Percentiles rank a stretch among this genome's conserved stretches.
Conservation (phyloP, 2,888 invertebrate genomes). For the Mesochorus sp. region DNA sequence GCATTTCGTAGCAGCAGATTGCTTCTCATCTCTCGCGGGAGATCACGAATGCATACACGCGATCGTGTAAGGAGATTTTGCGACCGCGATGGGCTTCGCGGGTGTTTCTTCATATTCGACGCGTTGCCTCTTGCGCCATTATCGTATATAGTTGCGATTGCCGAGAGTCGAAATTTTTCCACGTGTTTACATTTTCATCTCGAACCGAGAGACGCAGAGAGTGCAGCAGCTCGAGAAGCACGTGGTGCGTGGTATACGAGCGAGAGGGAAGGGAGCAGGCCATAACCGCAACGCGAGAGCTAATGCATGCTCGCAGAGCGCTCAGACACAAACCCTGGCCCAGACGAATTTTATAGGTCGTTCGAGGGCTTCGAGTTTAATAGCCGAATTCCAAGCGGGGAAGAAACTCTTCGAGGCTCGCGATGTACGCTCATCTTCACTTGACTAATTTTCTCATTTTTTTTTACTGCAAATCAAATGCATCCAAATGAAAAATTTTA, state of each 20-base stretch:
- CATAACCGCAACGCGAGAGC: slow-evolving; percentile 77
- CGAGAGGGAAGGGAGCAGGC: slow-evolving; percentile 23
- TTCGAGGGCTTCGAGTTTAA: slow-evolving; percentile 78
- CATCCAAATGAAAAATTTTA: too few species aligned
- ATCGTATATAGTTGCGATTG: too few species aligned
- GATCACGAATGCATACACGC: slow-evolving; percentile 49
- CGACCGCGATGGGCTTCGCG: slow-evolving; percentile 47
- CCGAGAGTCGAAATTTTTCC: too few species aligned
- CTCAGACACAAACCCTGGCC: slow-evolving; percentile 73
- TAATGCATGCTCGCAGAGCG: slow-evolving; percentile 75
- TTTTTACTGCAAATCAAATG: too few species aligned
- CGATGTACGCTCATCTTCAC: slow-evolving; percentile 42
- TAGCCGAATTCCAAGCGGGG: slow-evolving; percentile 78
- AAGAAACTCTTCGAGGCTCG: slow-evolving; percentile 54
- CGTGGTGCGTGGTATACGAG: slow-evolving; percentile 35
- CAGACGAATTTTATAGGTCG: slow-evolving; percentile 82
- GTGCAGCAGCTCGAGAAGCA: not conserved
- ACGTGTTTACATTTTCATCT: too few species aligned
- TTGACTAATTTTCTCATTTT: too few species aligned
- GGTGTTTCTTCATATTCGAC: too few species aligned
- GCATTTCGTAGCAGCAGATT: slow-evolving; percentile 37
- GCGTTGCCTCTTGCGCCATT: too few species aligned
- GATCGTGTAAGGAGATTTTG: slow-evolving; percentile 22
- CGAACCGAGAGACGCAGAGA: not conserved
- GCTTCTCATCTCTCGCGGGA: slow-evolving; percentile 34